A percentile compares a stretch with the other conserved stretches of the same genome.
Evolutionary conservation across 2,888 invertebrate species (phyloP).

Genomic region (Tinea semifulvella): DNA sequence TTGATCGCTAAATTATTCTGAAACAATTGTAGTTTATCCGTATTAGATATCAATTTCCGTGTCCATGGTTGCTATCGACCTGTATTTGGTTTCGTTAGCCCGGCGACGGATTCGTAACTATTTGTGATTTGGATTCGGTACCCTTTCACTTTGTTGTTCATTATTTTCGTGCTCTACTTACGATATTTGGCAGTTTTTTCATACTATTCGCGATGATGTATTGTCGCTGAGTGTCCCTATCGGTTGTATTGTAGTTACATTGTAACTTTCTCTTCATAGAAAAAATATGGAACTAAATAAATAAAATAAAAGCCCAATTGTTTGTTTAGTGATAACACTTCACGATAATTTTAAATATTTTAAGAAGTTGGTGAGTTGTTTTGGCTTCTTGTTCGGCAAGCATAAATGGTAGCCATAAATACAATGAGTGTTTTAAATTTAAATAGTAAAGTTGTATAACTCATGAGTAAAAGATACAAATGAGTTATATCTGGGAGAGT

Average conservation of each 20-base stretch:
- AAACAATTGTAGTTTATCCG: neutral
- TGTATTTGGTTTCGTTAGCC: slow-evolving; percentile 19
- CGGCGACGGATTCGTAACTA: neutral
- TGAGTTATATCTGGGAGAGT: too few species aligned
- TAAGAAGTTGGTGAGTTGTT: too few species aligned
- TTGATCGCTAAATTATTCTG: neutral
- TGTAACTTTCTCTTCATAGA: slow-evolving; percentile 1
- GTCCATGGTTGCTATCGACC: slow-evolving; percentile 27
- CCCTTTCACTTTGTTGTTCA: slow-evolving; percentile 61
- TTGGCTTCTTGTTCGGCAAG: too few species aligned
- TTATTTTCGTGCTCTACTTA: slow-evolving; percentile 63
- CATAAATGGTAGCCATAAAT: too few species aligned
- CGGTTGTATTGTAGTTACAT: neutral
- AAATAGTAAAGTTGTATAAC: too few species aligned
- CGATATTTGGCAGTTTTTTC: slow-evolving; percentile 25
- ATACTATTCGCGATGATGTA: slow-evolving; percentile 13
- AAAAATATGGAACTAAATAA: too few species aligned
- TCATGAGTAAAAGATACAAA: too few species aligned
- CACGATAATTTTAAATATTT: too few species aligned
- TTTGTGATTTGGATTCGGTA: slow-evolving; percentile 28
- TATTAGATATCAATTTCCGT: slow-evolving; percentile 25
- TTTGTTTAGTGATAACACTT: too few species aligned
- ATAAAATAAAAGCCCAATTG: too few species aligned
- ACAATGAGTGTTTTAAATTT: too few species aligned
- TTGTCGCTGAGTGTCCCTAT: neutral